Evolutionary conservation across 2,113 vertebrate genomes (phyloP), one percentile per base, ranked within the genome.

Genomic region (Aspiorhynchus laticeps): DNA sequence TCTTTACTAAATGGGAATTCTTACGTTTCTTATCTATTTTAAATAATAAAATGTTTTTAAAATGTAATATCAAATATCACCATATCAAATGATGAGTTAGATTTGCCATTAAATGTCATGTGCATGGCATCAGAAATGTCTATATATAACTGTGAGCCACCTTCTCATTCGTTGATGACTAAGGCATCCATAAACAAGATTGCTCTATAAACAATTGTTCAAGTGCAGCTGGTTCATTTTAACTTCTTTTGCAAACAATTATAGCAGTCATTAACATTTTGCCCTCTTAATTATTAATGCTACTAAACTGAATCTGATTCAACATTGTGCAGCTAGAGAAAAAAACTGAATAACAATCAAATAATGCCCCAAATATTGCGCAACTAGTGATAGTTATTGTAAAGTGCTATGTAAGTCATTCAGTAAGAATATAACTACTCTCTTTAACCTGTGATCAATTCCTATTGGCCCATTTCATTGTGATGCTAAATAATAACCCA

Each of bases 111-210:
- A 24, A 74, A 74, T n/a, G 36, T 38, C 67, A 21, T 36, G 69
- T 71, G 33, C 33, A 17, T 21, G 1, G 33, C 19, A 17, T 41
- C 21, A 74, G 36, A 43, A 41, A 74, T 38, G 33, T 73, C 36
- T 19, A 36, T 36, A 71, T n/a, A n/a, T n/a, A 73, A 73, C 69
- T 75, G 38, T 43, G 24, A 75, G 73, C 38, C 43, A 46, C 43
- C 43, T 0, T 46, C 43, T 46, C 1, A 46, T 3, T 3, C 1
- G 43, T 12, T 46, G 43, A 46, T 74, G 71, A 74, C 24, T 74
- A 26, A 74, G 73, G 24, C 11, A 1, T n/a, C 73, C 38, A 75
- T 75, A 75, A 75, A 75, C 24, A 75, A 75, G 73, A 75, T 41
- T 73, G 19, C 33, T 38, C 69, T 38, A 41, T 73, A 38, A 73